phyloP scores from a whole-genome alignment of 2,113 vertebrate species.

The Pelusios castaneus region DNA sequence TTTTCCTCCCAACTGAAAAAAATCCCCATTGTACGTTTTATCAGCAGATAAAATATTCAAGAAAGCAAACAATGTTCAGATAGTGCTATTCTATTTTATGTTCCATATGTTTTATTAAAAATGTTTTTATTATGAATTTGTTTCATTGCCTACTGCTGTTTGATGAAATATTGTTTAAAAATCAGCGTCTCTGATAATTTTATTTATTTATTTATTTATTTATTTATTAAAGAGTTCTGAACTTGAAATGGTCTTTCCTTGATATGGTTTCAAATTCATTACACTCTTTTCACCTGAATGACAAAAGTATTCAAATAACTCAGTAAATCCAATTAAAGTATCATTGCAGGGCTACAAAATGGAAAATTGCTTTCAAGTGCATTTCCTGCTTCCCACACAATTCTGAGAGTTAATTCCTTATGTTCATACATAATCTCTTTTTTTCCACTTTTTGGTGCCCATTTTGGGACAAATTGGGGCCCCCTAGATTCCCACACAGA shows the following conservation, averaged over 20 bases:
- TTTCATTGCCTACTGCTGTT: constrained; percentile 74
- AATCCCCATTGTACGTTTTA: constrained; percentile 26
- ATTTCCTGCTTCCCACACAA: background rate
- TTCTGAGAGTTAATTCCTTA: background rate
- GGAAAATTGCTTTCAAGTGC: background rate
- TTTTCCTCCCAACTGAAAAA: constrained; percentile 7
- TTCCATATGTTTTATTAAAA: constrained; percentile 19
- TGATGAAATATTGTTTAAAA: background rate
- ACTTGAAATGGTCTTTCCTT: background rate
- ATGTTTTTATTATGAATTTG: constrained; percentile 58
- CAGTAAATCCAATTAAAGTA: background rate
- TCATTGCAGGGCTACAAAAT: background rate
- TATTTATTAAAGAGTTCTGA: background rate
- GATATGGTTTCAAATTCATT: background rate
- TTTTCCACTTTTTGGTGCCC: background rate
- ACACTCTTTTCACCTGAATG: background rate
- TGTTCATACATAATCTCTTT: background rate
- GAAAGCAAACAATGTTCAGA: constrained; percentile 45
- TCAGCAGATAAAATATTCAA: constrained; percentile 43
- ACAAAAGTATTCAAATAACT: background rate
- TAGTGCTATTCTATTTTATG: constrained; percentile 34
- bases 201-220: background rate
- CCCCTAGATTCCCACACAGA: background rate
- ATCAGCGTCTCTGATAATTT: background rate
- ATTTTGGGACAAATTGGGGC: background rate